Evolutionary conservation across 2,888 invertebrate species (phyloP), one percentile per base, ranked within the genome.

Genomic region (Amphipoea lucens): DNA sequence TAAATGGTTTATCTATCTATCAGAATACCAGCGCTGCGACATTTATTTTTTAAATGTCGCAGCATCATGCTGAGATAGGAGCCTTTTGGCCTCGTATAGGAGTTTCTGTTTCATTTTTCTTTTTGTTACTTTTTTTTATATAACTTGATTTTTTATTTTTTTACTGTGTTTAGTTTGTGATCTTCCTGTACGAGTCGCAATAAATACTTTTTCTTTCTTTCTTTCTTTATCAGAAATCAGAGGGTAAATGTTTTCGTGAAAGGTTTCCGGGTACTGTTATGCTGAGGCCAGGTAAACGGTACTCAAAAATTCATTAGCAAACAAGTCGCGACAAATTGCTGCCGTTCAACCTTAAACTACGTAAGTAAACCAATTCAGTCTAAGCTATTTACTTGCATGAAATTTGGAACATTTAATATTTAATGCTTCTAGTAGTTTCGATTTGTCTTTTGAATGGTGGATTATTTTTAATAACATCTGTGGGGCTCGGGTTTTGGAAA

Each of bases 231-330:
- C 29, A 45, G 45, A 57, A 76, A 62, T 65, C 29, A 29, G 36
- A 20, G 17, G 2, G 9, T n/a, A 29, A 65, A 6, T 48, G 45
- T 62, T 45, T 68, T 17, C 23, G n/a, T 48, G 4, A 63, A 29
- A 54, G 17, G 2, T 74, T 78, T 78, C 71, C 48, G 78, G 54
- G 20, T 62, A 81, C n/a, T 29, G 42, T 12, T 20, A 29, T n/a
- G 29, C 67, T 67, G 12, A 63, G 57, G 72, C 23, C 29, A 68
- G 40, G 62, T 82, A 73, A 86, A 82, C n/a, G 62, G 48, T 63
- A 73, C 60, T 86, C 78, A 84, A 84, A 23, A 82, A 84, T 84
- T 84, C 86, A 86, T 62, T 75, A 51, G 78, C 36, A 23, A 74
- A 51, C 12, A 75, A 63, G 69, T 70, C 75, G 48, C 54, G 71